These are phyloP conservation scores for Lucinisca nassula DNA, from an alignment of 2,888 invertebrate species.

Conservation along the genomic window DNA sequence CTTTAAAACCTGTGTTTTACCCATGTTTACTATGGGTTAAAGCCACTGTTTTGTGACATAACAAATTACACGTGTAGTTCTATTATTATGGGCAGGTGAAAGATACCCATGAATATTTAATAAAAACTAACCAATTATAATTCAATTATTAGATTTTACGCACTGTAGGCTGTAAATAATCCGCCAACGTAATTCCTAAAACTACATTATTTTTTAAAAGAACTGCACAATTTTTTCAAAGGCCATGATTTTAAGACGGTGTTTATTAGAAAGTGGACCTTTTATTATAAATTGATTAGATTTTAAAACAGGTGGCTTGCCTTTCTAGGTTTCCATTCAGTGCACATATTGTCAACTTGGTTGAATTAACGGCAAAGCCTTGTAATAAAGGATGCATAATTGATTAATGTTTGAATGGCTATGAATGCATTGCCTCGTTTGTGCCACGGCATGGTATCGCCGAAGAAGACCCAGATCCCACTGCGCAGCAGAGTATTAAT, in stretches of 20 bases:
- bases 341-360: not conserved
- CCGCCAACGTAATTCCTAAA: not conserved
- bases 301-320: not conserved
- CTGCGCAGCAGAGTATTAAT: too few species aligned
- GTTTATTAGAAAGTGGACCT: not conserved
- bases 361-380: not conserved
- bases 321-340: not conserved
- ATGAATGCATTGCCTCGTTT: not conserved
- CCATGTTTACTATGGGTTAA: too few species aligned
- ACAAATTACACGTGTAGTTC: not conserved
- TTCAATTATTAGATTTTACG: not conserved
- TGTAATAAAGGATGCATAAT: slow-evolving; percentile 2
- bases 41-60: too few species aligned
- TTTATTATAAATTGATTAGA: slow-evolving; percentile 10
- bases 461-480: too few species aligned
- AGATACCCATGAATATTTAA: not conserved
- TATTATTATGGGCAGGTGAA: not conserved
- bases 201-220: not conserved
- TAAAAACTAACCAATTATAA: not conserved
- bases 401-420: not conserved
- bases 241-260: not conserved
- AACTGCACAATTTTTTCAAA: not conserved
- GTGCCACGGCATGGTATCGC: too few species aligned
- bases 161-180: not conserved
- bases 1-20: too few species aligned